Base-by-base conservation (phyloP, 2,113 vertebrate species). In the Tachysurus vachellii region DNA sequence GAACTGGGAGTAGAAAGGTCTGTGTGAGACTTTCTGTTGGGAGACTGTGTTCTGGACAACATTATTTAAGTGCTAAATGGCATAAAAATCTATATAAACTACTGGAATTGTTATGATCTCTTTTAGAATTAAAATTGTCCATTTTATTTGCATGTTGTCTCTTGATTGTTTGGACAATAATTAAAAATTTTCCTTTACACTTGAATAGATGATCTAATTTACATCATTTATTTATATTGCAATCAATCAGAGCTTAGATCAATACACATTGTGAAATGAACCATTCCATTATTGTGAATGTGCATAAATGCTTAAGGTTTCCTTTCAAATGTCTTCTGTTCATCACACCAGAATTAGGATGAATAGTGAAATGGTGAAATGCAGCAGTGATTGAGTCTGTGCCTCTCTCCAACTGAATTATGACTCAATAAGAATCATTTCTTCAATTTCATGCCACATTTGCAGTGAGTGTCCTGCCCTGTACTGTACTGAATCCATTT, bases 361-460 rank as follows among this genome's bases (percentile, higher is more conserved):
- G 8, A 54, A 28, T 11, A 36, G 26, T 21, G 16, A 31, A 28
- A 23, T 36, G 31, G 44, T 53, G 26, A 21, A 50, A 42, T 11
- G 31, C 50, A 56, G 28, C 61, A 68, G 47, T 13, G 16, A n/a
- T 62, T 4, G 8, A 59, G 42, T 23, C 31, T 19, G 50, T 86
- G 47, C 21, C 11, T 57, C 62, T n/a, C 2, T 56, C 36, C 59
- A 36, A 54, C 64, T 59, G 50, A 82, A 68, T 85, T 81, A 85
- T 4, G 21, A 68, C 70, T 81, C 77, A 84, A 47, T 89, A 23
- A 54, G 26, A 62, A 54, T 26, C 36, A 76, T 28, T 73, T 86
- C 66, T n/a, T 80, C 47, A 70, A 54, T 82, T 59, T 28, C 26
- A 75, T 57, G 31, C 28, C 17, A 28, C 28, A 82, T 44, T 53